Conservation (phyloP, 1,140 invertebrate genomes). For the Mylabris phalerata region DNA sequence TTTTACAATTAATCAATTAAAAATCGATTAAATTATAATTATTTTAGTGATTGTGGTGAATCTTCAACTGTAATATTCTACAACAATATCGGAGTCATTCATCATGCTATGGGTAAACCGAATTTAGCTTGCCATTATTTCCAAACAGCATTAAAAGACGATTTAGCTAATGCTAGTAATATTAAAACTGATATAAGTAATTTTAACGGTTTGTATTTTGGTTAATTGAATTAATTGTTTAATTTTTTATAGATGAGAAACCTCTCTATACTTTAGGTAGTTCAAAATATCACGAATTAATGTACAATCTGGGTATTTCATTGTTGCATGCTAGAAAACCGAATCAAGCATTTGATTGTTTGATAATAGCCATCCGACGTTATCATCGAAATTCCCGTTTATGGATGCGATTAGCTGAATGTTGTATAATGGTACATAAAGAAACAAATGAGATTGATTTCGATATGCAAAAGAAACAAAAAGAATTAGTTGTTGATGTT, state of each 20-base stretch:
- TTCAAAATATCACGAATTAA: slow-evolving; percentile 66
- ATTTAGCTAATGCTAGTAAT: slow-evolving; percentile 45
- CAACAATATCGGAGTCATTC: slow-evolving; percentile 85
- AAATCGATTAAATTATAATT: neutral
- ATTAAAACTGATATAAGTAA: slow-evolving; percentile 27
- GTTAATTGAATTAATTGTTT: neutral
- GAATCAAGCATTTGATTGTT: slow-evolving; percentile 81
- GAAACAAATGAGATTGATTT: slow-evolving; percentile 63
- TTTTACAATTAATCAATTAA: neutral
- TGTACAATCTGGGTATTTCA: slow-evolving; percentile 88
- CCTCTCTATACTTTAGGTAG: slow-evolving; percentile 54
- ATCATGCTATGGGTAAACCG: slow-evolving; percentile 80
- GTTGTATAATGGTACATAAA: slow-evolving; percentile 71
- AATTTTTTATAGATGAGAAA: slow-evolving; percentile 27
- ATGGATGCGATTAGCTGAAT: slow-evolving; percentile 90
- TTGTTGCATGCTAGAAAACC: slow-evolving; percentile 74
- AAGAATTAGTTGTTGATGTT: slow-evolving; percentile 56
- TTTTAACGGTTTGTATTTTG: neutral
- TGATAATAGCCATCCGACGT: slow-evolving; percentile 78
- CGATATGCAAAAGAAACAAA: slow-evolving; percentile 53
- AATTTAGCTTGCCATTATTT: slow-evolving; percentile 80
- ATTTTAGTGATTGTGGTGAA: slow-evolving; percentile 53
- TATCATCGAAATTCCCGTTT: slow-evolving; percentile 83
- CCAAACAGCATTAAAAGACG: slow-evolving; percentile 75
- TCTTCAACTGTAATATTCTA: slow-evolving; percentile 66